Base-by-base conservation (phyloP, 1,140 invertebrate species). In the Drosophila arawakana region DNA sequence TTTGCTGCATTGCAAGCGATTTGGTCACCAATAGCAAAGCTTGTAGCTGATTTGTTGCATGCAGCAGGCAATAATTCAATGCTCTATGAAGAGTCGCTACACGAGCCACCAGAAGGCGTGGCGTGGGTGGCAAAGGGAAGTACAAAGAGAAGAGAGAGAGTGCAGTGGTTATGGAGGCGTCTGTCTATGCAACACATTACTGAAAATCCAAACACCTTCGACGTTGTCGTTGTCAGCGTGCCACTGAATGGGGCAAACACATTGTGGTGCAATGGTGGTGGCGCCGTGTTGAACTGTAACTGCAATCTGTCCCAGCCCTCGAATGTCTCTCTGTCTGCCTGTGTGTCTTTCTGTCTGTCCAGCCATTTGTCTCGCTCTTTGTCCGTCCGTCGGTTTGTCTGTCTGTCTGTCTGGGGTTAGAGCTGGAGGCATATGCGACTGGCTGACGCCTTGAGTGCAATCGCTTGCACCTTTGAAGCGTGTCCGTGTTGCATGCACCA, bases 41-140 rank as follows among this genome's bases (percentile, higher is more conserved):
- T 81, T 86, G 81, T 74, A 54, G 69, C 76, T 86, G 83, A 86
- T 86, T 86, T 86, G 83, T 89, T 67, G 83, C 83, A 83, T 86
- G 84, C 83, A 78, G 73, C 77, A 80, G 69, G 83, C 83, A 86
- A 86, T 86, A 86, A 83, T 89, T 86, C 83, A 86, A 88, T 86
- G 84, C 69, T 55, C 52, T 73, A 73, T 79, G 75, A 75, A 73
- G 47, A 74, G 46, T 41, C 21, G 55, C 43, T 3, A 44, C 37
- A 59, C n/a, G 15, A 44, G 46, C 18, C n/a, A 50, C 4, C 9
- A 2, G 21, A 25, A 37, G 47, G 39, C 10, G 6, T n/a, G 4
- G 35, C 41, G 35, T 30, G 25, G 25, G 35, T 30, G 25, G 25
- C 25, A 30, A 30, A 30, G 25, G 25, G 25, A 25, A 25, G 25